Percentiles rank a stretch among this genome's conserved stretches.
phyloP scores from a whole-genome alignment of 2,797 vertebrate genomes.

The Spea hammondii region DNA sequence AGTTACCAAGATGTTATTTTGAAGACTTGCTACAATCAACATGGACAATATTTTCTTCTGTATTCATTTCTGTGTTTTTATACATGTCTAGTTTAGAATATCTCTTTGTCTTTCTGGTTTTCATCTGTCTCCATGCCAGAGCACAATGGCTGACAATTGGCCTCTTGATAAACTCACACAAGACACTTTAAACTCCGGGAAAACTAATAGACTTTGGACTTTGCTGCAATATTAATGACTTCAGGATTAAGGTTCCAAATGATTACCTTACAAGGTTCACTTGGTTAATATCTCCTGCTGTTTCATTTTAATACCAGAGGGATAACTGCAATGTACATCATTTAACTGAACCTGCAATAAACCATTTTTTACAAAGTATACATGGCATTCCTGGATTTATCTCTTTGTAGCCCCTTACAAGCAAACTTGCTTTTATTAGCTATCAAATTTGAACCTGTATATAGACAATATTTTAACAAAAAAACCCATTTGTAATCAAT shows the following conservation, averaged over 20 bases:
- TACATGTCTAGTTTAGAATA: constrained; percentile 29
- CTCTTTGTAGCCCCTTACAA: background rate
- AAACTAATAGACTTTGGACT: constrained; percentile 37
- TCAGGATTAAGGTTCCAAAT: constrained; percentile 9
- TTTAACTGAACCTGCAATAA: constrained; percentile 44
- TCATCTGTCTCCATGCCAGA: constrained; percentile 30
- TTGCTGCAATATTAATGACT: constrained; percentile 40
- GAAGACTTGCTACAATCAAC: constrained; percentile 31
- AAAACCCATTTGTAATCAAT: too few relatives aligned
- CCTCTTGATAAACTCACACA: constrained; percentile 36
- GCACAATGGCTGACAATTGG: constrained; percentile 40
- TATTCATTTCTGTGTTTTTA: constrained; percentile 30
- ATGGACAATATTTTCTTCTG: constrained; percentile 29
- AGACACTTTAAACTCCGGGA: constrained; percentile 51
- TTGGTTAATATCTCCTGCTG: constrained; percentile 26
- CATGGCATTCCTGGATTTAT: background rate
- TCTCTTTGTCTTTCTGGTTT: constrained; percentile 17
- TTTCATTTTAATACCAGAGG: constrained; percentile 23
- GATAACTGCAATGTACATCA: constrained; percentile 31
- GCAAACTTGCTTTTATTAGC: background rate
- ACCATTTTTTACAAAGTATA: constrained; percentile 34
- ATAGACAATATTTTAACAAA: too few relatives aligned
- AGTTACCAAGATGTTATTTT: constrained; percentile 11
- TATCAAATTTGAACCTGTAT: background rate
- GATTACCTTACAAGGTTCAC: constrained; percentile 18